phyloP scores from a whole-genome alignment of 2,797 vertebrate species.

The Pyrocephalus nanus region DNA sequence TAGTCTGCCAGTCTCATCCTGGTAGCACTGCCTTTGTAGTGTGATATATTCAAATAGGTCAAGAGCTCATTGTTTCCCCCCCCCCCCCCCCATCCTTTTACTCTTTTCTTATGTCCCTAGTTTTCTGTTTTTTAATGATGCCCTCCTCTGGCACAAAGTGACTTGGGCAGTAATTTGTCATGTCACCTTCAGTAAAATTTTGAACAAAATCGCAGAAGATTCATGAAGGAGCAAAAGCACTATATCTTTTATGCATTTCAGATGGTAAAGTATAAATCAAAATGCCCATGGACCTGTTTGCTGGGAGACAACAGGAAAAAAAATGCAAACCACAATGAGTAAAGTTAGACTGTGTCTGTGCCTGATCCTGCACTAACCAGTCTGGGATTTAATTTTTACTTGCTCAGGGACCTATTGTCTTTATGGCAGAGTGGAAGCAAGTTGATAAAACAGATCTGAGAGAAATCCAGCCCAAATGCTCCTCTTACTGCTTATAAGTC shows the following conservation, averaged over 20 bases:
- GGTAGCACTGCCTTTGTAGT: neutral
- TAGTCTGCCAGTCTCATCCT: slow-evolving; percentile 12
- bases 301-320: neutral
- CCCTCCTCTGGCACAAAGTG: slow-evolving; percentile 56
- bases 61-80: neutral
- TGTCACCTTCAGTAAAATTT: slow-evolving; percentile 68
- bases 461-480: neutral
- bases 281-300: slow-evolving; percentile 23
- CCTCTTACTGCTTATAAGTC: neutral
- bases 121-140: slow-evolving; percentile 37
- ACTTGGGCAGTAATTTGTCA: slow-evolving; percentile 63
- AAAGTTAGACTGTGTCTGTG: neutral
- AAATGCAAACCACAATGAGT: neutral
- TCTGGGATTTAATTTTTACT: neutral
- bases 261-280: slow-evolving; percentile 67
- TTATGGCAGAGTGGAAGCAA: neutral
- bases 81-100: neutral
- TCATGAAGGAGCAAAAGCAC: slow-evolving; percentile 10
- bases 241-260: slow-evolving; percentile 68
- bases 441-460: neutral
- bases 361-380: neutral
- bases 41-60: slow-evolving; percentile 16
- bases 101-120: neutral
- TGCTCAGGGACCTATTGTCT: neutral
- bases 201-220: slow-evolving; percentile 58